phyloP scores from a whole-genome alignment of 2,888 invertebrate species.

The Cryptocheilus praepositus region DNA sequence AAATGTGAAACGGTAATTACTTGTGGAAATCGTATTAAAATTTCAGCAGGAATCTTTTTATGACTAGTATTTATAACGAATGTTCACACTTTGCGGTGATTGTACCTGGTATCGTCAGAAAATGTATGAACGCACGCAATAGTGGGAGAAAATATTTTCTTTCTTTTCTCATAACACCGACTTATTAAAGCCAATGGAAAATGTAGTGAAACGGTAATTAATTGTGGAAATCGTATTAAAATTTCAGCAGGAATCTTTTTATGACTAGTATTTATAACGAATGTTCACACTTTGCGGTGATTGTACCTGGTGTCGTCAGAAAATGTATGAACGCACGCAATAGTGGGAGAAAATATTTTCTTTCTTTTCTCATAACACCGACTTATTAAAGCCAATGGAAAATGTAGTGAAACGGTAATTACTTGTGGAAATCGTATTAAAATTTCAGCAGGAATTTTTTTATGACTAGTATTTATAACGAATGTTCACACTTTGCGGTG shows the following conservation, averaged over 20 bases:
- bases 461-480: too few species aligned
- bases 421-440: background rate
- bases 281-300: background rate
- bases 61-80: too few species aligned
- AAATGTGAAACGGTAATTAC: slow-evolving; percentile 45
- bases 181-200: slow-evolving; percentile 22
- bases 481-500: background rate
- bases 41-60: background rate
- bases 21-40: background rate
- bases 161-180: too few species aligned
- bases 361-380: slow-evolving; percentile 12
- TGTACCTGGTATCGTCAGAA: background rate
- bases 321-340: too few species aligned
- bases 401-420: slow-evolving; percentile 47
- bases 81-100: background rate
- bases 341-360: too few species aligned
- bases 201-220: slow-evolving; percentile 47
- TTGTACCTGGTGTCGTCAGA: background rate
- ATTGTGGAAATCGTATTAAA: background rate
- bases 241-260: background rate
- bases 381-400: slow-evolving; percentile 30
- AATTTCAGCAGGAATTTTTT: background rate
- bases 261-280: too few species aligned
- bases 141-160: too few species aligned
- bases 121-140: too few species aligned